Conservation (phyloP, 2,113 vertebrate species). For the Larimichthys polyactis region DNA sequence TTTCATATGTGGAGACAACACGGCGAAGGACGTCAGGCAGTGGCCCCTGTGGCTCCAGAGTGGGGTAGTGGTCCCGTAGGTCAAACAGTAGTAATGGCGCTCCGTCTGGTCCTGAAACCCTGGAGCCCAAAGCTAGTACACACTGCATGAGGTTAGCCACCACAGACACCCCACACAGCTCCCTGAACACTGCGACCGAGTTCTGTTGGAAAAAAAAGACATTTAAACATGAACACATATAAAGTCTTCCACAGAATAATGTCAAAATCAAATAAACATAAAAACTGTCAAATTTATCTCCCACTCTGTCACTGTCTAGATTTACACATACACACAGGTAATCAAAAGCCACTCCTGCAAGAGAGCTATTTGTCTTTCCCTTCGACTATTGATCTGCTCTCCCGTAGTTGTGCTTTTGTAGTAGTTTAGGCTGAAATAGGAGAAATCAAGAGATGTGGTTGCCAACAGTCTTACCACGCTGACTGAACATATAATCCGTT, state of each 20-base stretch:
- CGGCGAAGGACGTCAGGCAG: slow-evolving; percentile 94
- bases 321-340: slow-evolving; percentile 29
- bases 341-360: slow-evolving; percentile 20
- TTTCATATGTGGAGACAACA: slow-evolving; percentile 91
- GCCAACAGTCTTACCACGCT: slow-evolving; percentile 22
- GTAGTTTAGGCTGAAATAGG: slow-evolving; percentile 16
- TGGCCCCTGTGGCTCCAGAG: slow-evolving; percentile 91
- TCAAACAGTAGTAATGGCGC: slow-evolving; percentile 90
- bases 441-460: slow-evolving; percentile 27
- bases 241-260: neutral
- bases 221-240: neutral
- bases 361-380: slow-evolving; percentile 41
- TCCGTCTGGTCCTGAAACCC: slow-evolving; percentile 90
- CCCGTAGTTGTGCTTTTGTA: neutral
- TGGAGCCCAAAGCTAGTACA: slow-evolving; percentile 90
- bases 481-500: slow-evolving; percentile 42
- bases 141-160: slow-evolving; percentile 98
- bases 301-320: neutral
- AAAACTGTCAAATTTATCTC: slow-evolving; percentile 5
- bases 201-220: slow-evolving; percentile 78
- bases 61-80: slow-evolving; percentile 90
- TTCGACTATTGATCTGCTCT: slow-evolving; percentile 23
- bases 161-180: slow-evolving; percentile 93
- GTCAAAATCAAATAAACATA: neutral
- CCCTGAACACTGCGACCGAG: slow-evolving; percentile 92